Conservation (phyloP, 2,113 vertebrate species). For the Notarius lentiginosus region DNA sequence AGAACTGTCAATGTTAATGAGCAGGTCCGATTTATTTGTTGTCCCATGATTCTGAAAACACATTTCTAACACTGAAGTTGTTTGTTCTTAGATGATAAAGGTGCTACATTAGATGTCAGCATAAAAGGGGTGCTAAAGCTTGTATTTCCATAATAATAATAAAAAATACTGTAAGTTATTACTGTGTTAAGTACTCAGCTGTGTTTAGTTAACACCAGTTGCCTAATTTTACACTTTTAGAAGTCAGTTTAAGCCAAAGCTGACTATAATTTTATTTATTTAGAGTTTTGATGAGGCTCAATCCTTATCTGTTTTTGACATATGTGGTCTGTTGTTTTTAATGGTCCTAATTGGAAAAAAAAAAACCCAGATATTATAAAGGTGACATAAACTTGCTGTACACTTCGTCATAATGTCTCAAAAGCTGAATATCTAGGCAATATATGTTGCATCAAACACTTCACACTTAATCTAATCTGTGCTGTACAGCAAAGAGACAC, state of each 20-base stretch:
- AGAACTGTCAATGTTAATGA: not conserved
- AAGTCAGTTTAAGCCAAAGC: not conserved
- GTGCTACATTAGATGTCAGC: constrained; percentile 20
- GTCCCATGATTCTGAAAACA: not conserved
- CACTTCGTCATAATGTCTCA: not conserved
- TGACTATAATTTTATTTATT: constrained; percentile 1
- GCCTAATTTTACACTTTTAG: not conserved
- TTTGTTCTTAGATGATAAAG: constrained; percentile 15
- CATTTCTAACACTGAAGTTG: not conserved
- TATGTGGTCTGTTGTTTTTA: not conserved
- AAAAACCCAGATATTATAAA: constrained; percentile 12
- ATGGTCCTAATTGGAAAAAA: not conserved
- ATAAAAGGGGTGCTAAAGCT: constrained; percentile 20
- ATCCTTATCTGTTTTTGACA: not conserved
- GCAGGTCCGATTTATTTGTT: constrained; percentile 2
- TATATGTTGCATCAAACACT: constrained; percentile 26
- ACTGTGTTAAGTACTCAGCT: not conserved
- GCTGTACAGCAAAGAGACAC: constrained; percentile 10
- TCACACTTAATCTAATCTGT: constrained; percentile 1
- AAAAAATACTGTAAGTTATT: not conserved
- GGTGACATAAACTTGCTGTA: not conserved
- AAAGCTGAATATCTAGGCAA: constrained; percentile 15
- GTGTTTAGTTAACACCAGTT: not conserved
- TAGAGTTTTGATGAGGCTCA: not conserved
- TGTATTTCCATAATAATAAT: not conserved